Percentiles rank a stretch among this genome's conserved stretches.
These are phyloP conservation scores for Acanthurus leucopareius DNA, from an alignment of 2,797 vertebrate species.

Conservation along the genomic window DNA sequence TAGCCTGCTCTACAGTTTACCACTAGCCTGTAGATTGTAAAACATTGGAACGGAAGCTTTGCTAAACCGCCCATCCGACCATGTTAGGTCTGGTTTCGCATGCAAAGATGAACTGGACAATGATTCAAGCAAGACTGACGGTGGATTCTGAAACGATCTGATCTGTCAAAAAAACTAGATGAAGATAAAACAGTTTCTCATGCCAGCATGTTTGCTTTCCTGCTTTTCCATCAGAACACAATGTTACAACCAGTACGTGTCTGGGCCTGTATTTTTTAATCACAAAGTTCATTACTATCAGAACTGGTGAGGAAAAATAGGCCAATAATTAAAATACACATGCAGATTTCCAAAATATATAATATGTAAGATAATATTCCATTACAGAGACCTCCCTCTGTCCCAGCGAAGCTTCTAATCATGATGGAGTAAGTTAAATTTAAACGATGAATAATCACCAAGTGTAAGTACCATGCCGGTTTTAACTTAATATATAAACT, in stretches of 20 bases:
- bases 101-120: not conserved
- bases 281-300: slow-evolving; percentile 61
- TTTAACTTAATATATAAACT: slow-evolving; percentile 37
- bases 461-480: slow-evolving; percentile 12
- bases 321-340: not conserved
- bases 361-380: not conserved
- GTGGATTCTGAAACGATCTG: not conserved
- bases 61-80: slow-evolving; percentile 50
- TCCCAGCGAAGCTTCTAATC: not conserved
- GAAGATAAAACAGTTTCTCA: slow-evolving; percentile 5
- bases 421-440: slow-evolving; percentile 38
- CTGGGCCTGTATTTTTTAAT: slow-evolving; percentile 76
- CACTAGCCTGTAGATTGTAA: slow-evolving; percentile 31
- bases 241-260: slow-evolving; percentile 36
- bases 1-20: slow-evolving; percentile 13
- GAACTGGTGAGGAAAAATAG: slow-evolving; percentile 27
- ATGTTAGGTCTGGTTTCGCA: slow-evolving; percentile 28
- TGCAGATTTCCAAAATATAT: not conserved
- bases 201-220: not conserved
- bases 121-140: not conserved
- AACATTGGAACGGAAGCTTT: slow-evolving; percentile 62
- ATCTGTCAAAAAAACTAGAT: slow-evolving; percentile 23
- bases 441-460: slow-evolving; percentile 37
- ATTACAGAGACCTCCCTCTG: not conserved
- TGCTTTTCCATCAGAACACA: slow-evolving; percentile 37